A percentile compares a stretch with the other conserved stretches of the same genome.
Evolutionary conservation across 2,113 vertebrate species (phyloP).

Genomic region (Chaenocephalus aceratus): DNA sequence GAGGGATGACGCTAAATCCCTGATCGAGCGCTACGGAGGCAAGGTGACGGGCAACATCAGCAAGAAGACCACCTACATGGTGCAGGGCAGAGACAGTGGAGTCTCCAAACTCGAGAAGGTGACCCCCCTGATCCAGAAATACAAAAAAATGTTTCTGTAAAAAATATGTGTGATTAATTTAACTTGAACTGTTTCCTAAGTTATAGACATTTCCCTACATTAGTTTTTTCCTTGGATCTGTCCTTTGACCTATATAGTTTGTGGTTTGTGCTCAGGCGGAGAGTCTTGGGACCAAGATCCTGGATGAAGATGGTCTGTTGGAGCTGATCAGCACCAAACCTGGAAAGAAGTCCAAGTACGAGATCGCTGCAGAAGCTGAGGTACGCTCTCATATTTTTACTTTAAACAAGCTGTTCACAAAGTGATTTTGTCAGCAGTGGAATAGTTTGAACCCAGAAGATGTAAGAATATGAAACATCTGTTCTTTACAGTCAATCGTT

Average conservation of each 20-base stretch:
- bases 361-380: constrained; percentile 92
- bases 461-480: not conserved
- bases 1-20: constrained; percentile 92
- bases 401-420: not conserved
- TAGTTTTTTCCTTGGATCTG: not conserved
- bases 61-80: constrained; percentile 95
- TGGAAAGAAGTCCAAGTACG: constrained; percentile 96
- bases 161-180: not conserved
- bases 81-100: constrained; percentile 93
- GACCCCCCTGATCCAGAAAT: not conserved
- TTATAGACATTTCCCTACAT: not conserved
- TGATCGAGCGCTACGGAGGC: constrained; percentile 95
- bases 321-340: constrained; percentile 93
- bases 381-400: constrained; percentile 70
- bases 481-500: not conserved
- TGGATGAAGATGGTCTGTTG: constrained; percentile 94
- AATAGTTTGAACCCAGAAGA: not conserved
- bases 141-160: not conserved
- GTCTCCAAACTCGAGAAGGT: constrained; percentile 95
- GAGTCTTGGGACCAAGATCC: constrained; percentile 90
- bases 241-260: not conserved
- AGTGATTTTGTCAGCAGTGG: not conserved
- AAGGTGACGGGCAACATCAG: constrained; percentile 97
- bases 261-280: constrained; percentile 84
- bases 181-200: too few species aligned